Evolutionary conservation across 2,113 vertebrate genomes (phyloP), one percentile per base, ranked within the genome.

Genomic region (Hypocryptadius cinnamomeus): DNA sequence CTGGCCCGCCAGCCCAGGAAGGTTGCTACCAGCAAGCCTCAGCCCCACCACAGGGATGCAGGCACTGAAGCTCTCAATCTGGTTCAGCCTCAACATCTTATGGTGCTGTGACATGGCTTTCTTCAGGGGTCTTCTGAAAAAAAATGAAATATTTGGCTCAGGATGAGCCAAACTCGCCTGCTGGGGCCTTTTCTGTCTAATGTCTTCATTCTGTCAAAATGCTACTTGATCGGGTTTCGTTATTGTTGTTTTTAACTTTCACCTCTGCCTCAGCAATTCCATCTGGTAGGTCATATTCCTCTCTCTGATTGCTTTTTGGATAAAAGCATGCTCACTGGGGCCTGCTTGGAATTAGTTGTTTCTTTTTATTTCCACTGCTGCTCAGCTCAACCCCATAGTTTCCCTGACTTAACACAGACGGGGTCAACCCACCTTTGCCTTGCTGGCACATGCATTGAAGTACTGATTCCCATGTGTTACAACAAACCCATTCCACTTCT

Each of bases 261-360:
- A 96, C 82, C 76, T 94, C 94, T 97, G 94, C 77, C 86, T 96
- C 94, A 66, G 95, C 92, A 94, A 68, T 94, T 97, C 95, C 95
- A 85, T 95, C 96, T 97, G 97, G 96, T 92, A 83, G 88, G 95
- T 96, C 79, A 88, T 90, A 94, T 90, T 96, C 90, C 85, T 88
- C 68, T 91, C 72, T 93, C 82, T 94, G 93, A 94, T 94, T 94
- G 94, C 87, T 90, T 96, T 97, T 97, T 95, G 97, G 97, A 97
- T 93, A 97, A 94, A 96, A 96, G 92, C 94, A 94, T 79, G 85
- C 93, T 97, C 95, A 79, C 95, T 92, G 88, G 31, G 90, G 74
- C 85, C 96, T 92, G 89, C 83, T 96, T 94, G 94, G 94, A 97
- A 97, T 97, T 92, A 96, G 91, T 85, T 96, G 94, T 94, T 94